phyloP scores from a whole-genome alignment of 2,888 invertebrate genomes.

The Chromoteleia sp. region DNA sequence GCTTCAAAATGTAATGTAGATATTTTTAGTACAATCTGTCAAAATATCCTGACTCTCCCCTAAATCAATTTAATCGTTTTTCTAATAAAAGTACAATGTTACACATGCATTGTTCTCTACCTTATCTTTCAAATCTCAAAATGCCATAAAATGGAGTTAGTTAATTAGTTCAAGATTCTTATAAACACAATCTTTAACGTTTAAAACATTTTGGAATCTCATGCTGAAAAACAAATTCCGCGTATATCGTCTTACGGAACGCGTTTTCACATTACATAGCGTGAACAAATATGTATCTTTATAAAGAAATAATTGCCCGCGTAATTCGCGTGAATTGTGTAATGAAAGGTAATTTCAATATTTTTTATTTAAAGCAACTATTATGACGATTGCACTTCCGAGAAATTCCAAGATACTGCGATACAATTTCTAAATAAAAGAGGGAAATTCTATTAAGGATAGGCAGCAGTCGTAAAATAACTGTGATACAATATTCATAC shows the following conservation, averaged over 20 bases:
- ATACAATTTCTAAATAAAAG: not conserved
- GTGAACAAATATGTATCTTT: constrained; percentile 13
- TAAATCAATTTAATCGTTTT: too few relatives aligned
- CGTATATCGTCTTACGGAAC: constrained; percentile 5
- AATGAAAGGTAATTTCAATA: constrained; percentile 16
- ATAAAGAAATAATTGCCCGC: constrained; percentile 15
- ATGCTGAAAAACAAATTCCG: constrained; percentile 10
- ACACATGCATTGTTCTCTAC: too few relatives aligned
- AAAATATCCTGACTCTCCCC: too few relatives aligned
- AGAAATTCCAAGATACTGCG: not conserved
- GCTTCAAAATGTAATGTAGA: too few relatives aligned
- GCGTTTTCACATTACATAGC: constrained; percentile 26
- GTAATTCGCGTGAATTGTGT: constrained; percentile 11
- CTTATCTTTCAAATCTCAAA: too few relatives aligned
- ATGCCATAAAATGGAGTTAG: too few relatives aligned
- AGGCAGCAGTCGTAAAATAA: too few relatives aligned
- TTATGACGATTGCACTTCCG: constrained; percentile 22
- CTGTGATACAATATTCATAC: not conserved
- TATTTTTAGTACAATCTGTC: too few relatives aligned
- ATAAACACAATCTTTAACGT: too few relatives aligned
- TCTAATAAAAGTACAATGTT: too few relatives aligned
- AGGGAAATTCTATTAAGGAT: not conserved
- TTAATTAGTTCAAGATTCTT: too few relatives aligned
- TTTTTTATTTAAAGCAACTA: constrained; percentile 4
- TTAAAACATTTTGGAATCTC: too few relatives aligned